phyloP scores from a whole-genome alignment of 1,140 invertebrate genomes.

The Bombus huntii region DNA sequence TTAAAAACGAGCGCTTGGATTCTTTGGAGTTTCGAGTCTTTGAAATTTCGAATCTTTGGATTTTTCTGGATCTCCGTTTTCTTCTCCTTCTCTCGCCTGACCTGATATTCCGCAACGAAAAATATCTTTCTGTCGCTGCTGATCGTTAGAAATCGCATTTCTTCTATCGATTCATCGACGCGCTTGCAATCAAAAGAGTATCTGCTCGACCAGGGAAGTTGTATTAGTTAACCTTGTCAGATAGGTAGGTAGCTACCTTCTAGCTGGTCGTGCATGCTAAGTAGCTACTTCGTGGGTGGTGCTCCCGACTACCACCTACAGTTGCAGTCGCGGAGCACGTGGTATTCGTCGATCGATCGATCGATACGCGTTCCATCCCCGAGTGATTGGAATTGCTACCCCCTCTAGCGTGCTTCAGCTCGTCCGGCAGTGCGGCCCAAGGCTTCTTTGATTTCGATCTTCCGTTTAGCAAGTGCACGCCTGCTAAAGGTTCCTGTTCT shows the following conservation, averaged over 20 bases:
- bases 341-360: constrained; percentile 64
- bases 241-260: constrained; percentile 73
- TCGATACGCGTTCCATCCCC: constrained; percentile 52
- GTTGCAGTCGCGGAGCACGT: constrained; percentile 43
- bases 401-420: constrained; percentile 21
- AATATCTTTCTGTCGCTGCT: no score
- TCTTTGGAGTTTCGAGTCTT: not conserved
- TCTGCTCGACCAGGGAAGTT: constrained; percentile 64
- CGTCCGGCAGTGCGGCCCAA: not conserved
- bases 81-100: not conserved
- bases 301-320: constrained; percentile 56
- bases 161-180: constrained; percentile 68
- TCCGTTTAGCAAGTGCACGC: not conserved
- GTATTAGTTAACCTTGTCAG: constrained; percentile 81
- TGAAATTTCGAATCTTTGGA: not conserved
- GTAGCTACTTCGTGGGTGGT: constrained; percentile 78
- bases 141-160: not conserved
- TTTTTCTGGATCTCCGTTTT: accelerated
- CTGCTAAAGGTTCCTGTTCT: not conserved
- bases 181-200: constrained; percentile 75
- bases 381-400: constrained; percentile 54
- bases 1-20: no score
- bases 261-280: constrained; percentile 77
- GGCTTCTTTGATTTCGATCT: constrained; percentile 1
- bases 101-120: no score